Base-by-base conservation (phyloP, 1,140 invertebrate species). In the Penaeus indicus region DNA sequence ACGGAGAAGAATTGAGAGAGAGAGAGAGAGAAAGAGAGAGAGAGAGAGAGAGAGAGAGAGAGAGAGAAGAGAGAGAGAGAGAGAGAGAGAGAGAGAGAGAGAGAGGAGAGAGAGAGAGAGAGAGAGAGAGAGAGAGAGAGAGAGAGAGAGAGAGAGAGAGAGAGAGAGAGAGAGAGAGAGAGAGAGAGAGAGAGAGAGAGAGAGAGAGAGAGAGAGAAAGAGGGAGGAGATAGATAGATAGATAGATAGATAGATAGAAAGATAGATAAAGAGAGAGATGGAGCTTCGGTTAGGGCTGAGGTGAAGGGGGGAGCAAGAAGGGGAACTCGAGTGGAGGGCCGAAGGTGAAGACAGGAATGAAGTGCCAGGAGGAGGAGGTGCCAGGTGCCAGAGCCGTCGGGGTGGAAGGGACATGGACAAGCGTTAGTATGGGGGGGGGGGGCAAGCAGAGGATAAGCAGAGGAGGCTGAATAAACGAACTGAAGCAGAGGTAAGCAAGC, bases 1-100 rank as follows among this genome's bases (percentile, higher is more conserved):
- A 25, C 19, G n/a, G 67, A 5, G 67, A 69, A 27, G 27, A 27
- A 69, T 22, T 25, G 11, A 69, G 67, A 69, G 67, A 69, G 67
- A 69, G 67, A 69, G 67, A 69, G 67, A 69, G 67, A 69, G 67
- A 69, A 27, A 69, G 67, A 69, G 67, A 69, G 67, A 69, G 67
- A 69, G 67, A 69, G 67, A 69, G 67, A 69, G 67, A 69, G 67
- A 69, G 67, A 69, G 67, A 69, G 67, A 69, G 67, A 69, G 67
- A 69, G 67, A 69, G 67, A 69, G 10, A 13, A 10, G 19, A n/a
- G n/a, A n/a, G n/a, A n/a, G n/a, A n/a, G n/a, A n/a, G n/a, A n/a
- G n/a, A n/a, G n/a, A n/a, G n/a, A 69, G 5, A 69, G 22, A 69
- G 22, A n/a, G 3, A 69, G 22, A 69, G 22, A 69, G 5, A 7